Percentiles rank a stretch among this genome's conserved stretches.
phyloP scores from a whole-genome alignment of 2,113 vertebrate species.

The Girardinichthys multiradiatus region DNA sequence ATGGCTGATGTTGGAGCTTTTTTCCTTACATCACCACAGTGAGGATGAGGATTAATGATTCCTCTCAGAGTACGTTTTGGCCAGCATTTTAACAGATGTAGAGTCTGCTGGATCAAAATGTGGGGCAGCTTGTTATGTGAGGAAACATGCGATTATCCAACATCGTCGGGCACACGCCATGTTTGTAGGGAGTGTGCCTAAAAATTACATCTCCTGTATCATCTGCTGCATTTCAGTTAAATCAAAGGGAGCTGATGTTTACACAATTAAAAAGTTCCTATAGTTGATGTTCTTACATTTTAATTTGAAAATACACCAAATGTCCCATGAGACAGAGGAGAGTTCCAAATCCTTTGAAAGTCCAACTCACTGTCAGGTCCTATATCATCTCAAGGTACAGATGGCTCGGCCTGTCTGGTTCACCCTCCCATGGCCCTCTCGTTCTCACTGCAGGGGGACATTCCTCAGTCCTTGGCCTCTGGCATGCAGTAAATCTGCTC shows the following conservation, averaged over 20 bases:
- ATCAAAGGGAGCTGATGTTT: constrained; percentile 5
- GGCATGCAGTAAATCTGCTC: constrained; percentile 72
- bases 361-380: constrained; percentile 45
- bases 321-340: constrained; percentile 34
- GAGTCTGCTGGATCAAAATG: constrained; percentile 65
- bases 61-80: constrained; percentile 51
- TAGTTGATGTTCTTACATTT: constrained; percentile 32
- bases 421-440: constrained; percentile 52
- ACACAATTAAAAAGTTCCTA: constrained; percentile 6
- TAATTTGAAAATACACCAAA: constrained; percentile 36
- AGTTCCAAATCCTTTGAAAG: constrained; percentile 46
- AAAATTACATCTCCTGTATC: neutral
- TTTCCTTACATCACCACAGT: constrained; percentile 43
- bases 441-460: constrained; percentile 71
- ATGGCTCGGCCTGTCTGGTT: constrained; percentile 51
- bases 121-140: constrained; percentile 57
- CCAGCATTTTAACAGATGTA: constrained; percentile 64
- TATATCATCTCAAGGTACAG: constrained; percentile 56
- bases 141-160: constrained; percentile 53
- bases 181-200: constrained; percentile 1
- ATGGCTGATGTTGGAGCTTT: constrained; percentile 45
- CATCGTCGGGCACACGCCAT: constrained; percentile 12
- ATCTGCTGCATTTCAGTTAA: constrained; percentile 12
- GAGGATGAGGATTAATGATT: constrained; percentile 65
- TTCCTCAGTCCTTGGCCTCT: constrained; percentile 71